Evolutionary conservation across 2,113 vertebrate species (phyloP).

Genomic region (Notechis scutatus): DNA sequence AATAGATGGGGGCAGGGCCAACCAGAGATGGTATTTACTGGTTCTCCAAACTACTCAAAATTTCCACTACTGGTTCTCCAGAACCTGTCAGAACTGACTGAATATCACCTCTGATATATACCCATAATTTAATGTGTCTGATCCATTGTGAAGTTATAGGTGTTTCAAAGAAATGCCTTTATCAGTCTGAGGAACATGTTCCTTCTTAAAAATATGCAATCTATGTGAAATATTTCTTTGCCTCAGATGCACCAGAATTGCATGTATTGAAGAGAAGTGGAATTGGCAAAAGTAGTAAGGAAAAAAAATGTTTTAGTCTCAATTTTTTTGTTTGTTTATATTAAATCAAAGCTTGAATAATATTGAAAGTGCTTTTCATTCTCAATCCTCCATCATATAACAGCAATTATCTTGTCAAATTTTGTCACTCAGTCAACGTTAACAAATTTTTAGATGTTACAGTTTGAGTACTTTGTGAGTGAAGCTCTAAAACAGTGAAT

Average conservation of each 20-base stretch:
- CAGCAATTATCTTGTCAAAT: not conserved
- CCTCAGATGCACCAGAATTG: not conserved
- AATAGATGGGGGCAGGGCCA: too few species aligned
- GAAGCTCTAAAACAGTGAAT: not conserved
- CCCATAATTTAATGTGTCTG: not conserved
- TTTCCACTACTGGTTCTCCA: too few species aligned
- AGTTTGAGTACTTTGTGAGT: not conserved
- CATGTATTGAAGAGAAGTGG: not conserved
- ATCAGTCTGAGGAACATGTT: not conserved
- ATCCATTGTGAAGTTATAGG: not conserved
- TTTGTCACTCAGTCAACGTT: not conserved
- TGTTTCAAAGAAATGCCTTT: not conserved
- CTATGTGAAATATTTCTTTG: not conserved
- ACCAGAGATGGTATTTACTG: too few species aligned
- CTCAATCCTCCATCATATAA: not conserved
- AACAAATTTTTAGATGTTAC: not conserved
- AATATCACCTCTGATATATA: not conserved
- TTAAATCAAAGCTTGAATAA: not conserved
- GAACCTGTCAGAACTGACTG: too few species aligned
- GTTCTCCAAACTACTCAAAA: too few species aligned
- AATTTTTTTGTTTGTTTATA: not conserved
- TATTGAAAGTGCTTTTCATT: not conserved
- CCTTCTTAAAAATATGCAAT: not conserved
- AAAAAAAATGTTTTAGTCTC: not conserved
- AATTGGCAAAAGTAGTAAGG: not conserved